A percentile compares a stretch with the other conserved stretches of the same genome.
phyloP scores from a whole-genome alignment of 2,797 vertebrate genomes.

The Dromococcyx pavoninus region DNA sequence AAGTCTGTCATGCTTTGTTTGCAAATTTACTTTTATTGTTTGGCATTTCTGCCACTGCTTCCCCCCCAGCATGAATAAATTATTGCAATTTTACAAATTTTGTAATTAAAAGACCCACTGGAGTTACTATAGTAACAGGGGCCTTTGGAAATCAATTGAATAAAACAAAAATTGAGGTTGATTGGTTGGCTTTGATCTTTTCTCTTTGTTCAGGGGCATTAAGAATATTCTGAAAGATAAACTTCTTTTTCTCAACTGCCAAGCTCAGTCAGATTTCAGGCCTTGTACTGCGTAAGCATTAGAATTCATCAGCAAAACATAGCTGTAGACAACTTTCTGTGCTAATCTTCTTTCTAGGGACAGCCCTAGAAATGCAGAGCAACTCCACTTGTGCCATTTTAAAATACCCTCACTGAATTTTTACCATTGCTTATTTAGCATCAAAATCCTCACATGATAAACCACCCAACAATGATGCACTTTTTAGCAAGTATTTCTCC shows the following conservation, averaged over 20 bases:
- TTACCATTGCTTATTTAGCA: not conserved
- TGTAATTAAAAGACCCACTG: slow-evolving; percentile 44
- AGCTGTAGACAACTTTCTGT: not conserved
- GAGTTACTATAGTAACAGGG: slow-evolving; percentile 61
- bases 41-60: not conserved
- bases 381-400: not conserved
- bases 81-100: slow-evolving; percentile 36
- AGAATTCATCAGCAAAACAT: not conserved
- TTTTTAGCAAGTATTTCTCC: not conserved
- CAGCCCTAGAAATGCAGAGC: not conserved
- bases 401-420: not conserved
- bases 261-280: not conserved
- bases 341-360: not conserved
- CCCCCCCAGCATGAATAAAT: not conserved
- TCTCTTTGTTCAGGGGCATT: slow-evolving; percentile 31
- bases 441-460: not conserved
- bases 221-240: slow-evolving; percentile 5
- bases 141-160: slow-evolving; percentile 32
- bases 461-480: accelerated
- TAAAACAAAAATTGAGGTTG: slow-evolving; percentile 21
- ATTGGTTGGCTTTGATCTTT: slow-evolving; percentile 46
- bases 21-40: not conserved
- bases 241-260: not conserved
- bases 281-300: not conserved
- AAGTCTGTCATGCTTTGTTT: not conserved